A percentile compares a stretch with the other conserved stretches of the same genome.
Conservation (phyloP, 1,140 invertebrate species). For the Phocides pigmalion region DNA sequence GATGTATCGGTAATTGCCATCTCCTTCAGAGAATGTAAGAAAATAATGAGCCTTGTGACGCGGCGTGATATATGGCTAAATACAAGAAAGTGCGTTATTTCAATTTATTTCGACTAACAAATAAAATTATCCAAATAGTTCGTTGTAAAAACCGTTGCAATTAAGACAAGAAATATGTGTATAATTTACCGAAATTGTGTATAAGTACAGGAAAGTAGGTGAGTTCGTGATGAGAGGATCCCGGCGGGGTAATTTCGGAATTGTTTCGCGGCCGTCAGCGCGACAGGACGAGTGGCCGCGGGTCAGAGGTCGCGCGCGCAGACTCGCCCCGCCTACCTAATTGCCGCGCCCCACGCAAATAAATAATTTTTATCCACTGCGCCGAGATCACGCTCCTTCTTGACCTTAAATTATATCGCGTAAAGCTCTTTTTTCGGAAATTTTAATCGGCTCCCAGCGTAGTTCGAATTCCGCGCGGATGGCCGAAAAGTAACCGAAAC, state of each 20-base stretch:
- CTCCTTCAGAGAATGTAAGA: constrained; percentile 51
- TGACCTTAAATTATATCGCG: constrained; percentile 72
- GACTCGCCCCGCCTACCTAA: constrained; percentile 72
- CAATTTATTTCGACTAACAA: constrained; percentile 12
- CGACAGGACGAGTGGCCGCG: constrained; percentile 48
- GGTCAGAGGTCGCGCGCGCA: constrained; percentile 72
- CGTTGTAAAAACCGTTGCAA: neutral
- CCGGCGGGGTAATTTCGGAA: constrained; percentile 53
- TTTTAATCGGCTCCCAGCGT: constrained; percentile 51
- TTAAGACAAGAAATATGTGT: neutral
- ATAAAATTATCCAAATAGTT: constrained; percentile 1
- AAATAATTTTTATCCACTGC: constrained; percentile 76
- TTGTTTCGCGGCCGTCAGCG: constrained; percentile 55
- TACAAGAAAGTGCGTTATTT: constrained; percentile 29
- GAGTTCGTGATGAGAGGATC: constrained; percentile 44
- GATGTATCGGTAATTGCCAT: constrained; percentile 65
- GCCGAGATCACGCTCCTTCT: constrained; percentile 66
- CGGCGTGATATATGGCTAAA: constrained; percentile 42
- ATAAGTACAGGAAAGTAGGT: constrained; percentile 44
- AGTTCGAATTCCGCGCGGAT: constrained; percentile 49
- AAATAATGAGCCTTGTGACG: constrained; percentile 44
- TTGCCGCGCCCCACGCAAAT: constrained; percentile 79
- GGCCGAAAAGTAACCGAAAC: constrained; percentile 44
- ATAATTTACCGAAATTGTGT: constrained; percentile 25
- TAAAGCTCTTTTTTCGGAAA: constrained; percentile 61